Base-by-base conservation (phyloP, 2,797 vertebrate genomes). In the Brachyalestes nurse region DNA sequence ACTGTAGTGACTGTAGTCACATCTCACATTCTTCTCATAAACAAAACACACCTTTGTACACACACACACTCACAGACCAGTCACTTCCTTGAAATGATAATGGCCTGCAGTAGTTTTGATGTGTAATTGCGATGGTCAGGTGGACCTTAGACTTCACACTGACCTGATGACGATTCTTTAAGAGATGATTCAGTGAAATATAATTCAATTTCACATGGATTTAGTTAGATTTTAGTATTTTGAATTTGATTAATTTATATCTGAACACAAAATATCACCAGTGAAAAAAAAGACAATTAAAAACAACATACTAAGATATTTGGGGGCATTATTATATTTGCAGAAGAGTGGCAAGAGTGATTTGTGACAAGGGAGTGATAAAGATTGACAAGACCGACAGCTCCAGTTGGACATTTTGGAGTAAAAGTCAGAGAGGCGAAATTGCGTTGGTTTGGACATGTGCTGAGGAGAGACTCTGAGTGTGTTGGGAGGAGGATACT, bases 61-160 rank as follows among this genome's bases (percentile, higher is more conserved):
- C 16, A 79, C 16, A 79, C 69, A 77, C 82, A 42, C 17, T 47
- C 16, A 77, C 45, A 72, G 23, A 25, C 10, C 60, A 14, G 42
- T 34, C 60, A 53, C n/a, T 17, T 72, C 67, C 57, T 62, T n/a
- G 5, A 28, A 28, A 28, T n/a, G 64, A 42, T 42, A 65, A 65
- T 1, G 2, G 25, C 16, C 7, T 8, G 6, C 40, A 14, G 2
- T 13, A 14, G 6, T 57, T 34, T 38, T 62, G 19, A 72, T 40
- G 38, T 66, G 49, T 73, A 51, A 57, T 21, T 21, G 42, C 38
- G 6, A 62, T 51, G 2, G 10, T 1, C 34, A 34, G n/a, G 12
- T 51, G 7, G 12, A 58, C 28, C 23, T 13, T 12, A 47, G 45
- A 47, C 7, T 12, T 47, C 45, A 47, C 45, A 47, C 45, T 8